Evolutionary conservation across 1,140 invertebrate genomes (phyloP).

Genomic region (Drosophila bocqueti): DNA sequence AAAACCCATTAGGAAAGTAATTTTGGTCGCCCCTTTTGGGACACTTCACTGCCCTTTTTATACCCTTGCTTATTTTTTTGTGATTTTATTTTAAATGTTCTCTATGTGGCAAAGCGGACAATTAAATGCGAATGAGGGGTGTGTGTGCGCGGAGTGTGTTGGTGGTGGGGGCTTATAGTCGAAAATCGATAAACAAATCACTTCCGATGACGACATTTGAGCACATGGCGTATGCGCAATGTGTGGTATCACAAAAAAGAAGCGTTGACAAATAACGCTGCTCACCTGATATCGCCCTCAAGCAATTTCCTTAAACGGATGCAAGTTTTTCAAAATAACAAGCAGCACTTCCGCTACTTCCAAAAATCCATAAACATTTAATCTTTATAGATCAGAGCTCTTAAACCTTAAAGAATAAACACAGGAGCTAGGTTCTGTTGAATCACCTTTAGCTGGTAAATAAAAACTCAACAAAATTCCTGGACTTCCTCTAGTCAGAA

Average conservation of each 20-base stretch:
- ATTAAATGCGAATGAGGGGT: constrained; percentile 7
- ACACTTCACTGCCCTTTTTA: constrained; percentile 1
- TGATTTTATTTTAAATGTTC: not conserved
- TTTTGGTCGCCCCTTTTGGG: not conserved
- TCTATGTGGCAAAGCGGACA: not conserved
- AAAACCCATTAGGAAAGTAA: not conserved
- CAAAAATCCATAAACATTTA: not conserved
- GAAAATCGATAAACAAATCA: constrained; percentile 66
- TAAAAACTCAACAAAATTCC: not conserved
- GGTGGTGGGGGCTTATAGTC: not conserved
- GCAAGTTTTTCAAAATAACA: not conserved
- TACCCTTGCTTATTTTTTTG: not conserved
- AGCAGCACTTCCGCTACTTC: not conserved
- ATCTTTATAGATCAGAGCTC: no score
- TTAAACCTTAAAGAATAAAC: no score
- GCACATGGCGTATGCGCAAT: constrained; percentile 74
- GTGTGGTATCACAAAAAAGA: constrained; percentile 20
- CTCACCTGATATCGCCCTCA: constrained; percentile 4
- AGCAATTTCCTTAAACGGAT: constrained; percentile 10
- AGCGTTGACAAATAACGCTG: not conserved
- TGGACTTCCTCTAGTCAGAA: not conserved
- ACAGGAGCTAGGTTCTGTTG: not conserved
- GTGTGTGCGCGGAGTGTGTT: not conserved
- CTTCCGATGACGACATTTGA: constrained; percentile 69
- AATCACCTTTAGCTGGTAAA: constrained; percentile 3